Conservation (phyloP, 2,888 invertebrate genomes). For the Rhagonycha fulva region DNA sequence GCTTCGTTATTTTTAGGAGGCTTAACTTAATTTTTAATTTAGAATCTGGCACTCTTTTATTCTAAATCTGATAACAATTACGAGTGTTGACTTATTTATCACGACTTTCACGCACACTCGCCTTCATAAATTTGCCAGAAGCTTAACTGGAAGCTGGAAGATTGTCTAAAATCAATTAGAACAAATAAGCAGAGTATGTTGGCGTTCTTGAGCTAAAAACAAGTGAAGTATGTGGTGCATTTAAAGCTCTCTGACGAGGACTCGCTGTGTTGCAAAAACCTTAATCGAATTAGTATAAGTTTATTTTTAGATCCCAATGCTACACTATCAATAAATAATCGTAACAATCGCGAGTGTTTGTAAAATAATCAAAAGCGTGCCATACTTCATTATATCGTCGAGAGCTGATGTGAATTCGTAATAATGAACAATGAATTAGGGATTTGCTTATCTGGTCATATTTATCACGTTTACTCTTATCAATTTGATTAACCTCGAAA, state of each 20-base stretch:
- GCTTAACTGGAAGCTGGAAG: not conserved
- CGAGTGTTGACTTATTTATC: not conserved
- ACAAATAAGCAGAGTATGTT: not conserved
- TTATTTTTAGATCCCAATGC: not conserved
- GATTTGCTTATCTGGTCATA: not conserved
- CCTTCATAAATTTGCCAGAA: not conserved
- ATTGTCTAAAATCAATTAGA: not conserved
- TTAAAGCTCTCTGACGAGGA: not conserved
- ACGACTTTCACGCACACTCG: not conserved
- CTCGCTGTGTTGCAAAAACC: not conserved
- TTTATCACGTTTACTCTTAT: not conserved
- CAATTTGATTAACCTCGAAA: not conserved
- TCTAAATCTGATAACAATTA: not conserved
- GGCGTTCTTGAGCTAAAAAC: not conserved
- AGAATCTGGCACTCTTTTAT: not conserved
- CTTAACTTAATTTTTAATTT: not conserved
- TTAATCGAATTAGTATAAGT: not conserved
- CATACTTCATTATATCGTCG: not conserved
- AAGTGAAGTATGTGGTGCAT: too few relatives aligned
- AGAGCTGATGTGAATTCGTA: not conserved
- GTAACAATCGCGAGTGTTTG: not conserved
- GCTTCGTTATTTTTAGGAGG: not conserved
- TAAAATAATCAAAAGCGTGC: not conserved
- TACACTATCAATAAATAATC: not conserved
- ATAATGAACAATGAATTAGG: not conserved